Evolutionary conservation across 1,140 invertebrate species (phyloP).

Genomic region (Musca domestica): DNA sequence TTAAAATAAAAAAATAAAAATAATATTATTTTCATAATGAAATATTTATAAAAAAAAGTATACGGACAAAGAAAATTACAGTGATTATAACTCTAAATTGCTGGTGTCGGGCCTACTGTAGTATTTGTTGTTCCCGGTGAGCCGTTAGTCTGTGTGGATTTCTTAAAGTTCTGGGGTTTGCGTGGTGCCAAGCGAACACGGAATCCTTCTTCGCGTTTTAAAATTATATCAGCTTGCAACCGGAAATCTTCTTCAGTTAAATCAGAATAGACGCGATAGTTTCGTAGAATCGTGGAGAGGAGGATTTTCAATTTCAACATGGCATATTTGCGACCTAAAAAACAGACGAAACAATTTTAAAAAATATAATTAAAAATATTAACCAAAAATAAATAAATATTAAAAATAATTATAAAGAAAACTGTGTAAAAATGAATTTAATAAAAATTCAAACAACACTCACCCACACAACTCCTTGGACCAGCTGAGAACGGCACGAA

Average conservation of each 20-base stretch:
- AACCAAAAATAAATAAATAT: not conserved
- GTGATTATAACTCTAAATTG: not conserved
- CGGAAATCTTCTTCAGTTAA: conserved; percentile 69
- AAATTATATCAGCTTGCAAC: conserved; percentile 77
- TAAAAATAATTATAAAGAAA: no score
- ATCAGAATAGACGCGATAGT: conserved; percentile 71
- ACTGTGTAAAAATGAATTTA: no score
- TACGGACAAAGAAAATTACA: not conserved
- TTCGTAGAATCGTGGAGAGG: conserved; percentile 79
- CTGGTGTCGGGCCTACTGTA: not conserved
- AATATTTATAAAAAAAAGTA: not conserved
- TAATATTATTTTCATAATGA: not conserved
- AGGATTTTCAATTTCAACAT: conserved; percentile 84
- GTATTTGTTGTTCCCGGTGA: not conserved
- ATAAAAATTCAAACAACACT: no score
- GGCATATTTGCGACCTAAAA: conserved; percentile 79
- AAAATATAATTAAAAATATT: not conserved
- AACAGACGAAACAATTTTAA: not conserved
- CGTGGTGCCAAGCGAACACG: conserved; percentile 68
- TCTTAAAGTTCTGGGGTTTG: conserved; percentile 37
- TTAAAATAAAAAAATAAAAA: not conserved
- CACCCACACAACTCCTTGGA: conserved; percentile 79
- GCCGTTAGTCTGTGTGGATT: not conserved
- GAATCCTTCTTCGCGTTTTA: conserved; percentile 78
- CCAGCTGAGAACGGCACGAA: conserved; percentile 86